Percentiles rank a stretch among this genome's conserved stretches.
Conservation (phyloP, 2,888 invertebrate species). For the Caenorhabditis sp. region DNA sequence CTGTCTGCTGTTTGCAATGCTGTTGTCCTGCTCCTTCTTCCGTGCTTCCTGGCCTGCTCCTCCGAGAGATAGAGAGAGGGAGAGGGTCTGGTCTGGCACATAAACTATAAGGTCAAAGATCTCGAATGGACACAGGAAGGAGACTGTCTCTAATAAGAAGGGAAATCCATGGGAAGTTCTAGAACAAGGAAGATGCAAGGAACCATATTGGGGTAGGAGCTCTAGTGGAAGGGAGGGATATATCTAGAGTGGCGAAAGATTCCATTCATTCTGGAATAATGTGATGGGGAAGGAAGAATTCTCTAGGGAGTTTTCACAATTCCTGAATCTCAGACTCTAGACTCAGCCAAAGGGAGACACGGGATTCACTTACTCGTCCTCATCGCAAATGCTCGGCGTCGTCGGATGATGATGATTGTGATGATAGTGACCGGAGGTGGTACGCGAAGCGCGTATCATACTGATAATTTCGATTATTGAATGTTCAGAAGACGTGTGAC, state of each 20-base stretch:
- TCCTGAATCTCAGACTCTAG: too few species aligned
- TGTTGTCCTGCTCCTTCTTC: conserved; percentile 42
- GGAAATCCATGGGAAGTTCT: background rate
- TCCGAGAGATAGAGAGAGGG: conserved; percentile 19
- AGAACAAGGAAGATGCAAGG: too few species aligned
- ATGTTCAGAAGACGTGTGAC: too few species aligned
- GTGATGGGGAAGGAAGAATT: conserved; percentile 49
- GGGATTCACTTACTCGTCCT: conserved; percentile 57
- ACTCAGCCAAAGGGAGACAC: background rate
- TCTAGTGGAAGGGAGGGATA: background rate
- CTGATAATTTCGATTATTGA: conserved; percentile 13
- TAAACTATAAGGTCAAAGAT: conserved; percentile 59
- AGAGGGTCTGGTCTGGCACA: conserved; percentile 43
- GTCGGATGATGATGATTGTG: conserved; percentile 30
- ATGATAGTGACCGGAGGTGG: conserved; percentile 47
- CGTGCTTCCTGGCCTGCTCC: conserved; percentile 22
- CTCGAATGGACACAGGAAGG: conserved; percentile 19
- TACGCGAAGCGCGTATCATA: conserved; percentile 62
- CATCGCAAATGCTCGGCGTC: conserved; percentile 35
- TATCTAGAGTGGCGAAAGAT: background rate
- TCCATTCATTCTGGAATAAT: conserved; percentile 34
- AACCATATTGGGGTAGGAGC: background rate
- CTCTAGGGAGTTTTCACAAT: conserved; percentile 26
- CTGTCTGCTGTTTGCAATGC: conserved; percentile 60
- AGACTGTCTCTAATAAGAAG: too few species aligned